Conservation (phyloP, 2,113 vertebrate genomes). For the Cercocebus atys region DNA sequence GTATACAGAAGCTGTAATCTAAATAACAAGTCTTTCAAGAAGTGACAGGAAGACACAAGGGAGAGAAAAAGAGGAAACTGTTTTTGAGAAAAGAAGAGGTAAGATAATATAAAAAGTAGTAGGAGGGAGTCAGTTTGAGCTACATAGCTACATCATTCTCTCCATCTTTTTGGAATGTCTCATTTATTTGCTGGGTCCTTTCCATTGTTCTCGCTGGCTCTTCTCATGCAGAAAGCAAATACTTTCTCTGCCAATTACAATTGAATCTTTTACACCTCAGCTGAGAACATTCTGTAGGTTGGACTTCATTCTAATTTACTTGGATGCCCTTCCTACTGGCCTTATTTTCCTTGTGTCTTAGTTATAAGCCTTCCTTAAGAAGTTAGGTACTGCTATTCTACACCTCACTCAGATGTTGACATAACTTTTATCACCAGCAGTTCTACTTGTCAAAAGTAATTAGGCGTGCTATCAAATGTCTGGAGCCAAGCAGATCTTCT, state of each 20-base stretch:
- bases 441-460: slow-evolving; percentile 49
- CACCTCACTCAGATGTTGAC: slow-evolving; percentile 43
- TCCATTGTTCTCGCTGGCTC: slow-evolving; percentile 58
- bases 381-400: slow-evolving; percentile 7
- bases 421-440: slow-evolving; percentile 53
- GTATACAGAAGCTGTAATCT: neutral
- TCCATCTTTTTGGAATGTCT: neutral
- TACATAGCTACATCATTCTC: neutral
- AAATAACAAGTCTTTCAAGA: neutral
- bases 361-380: slow-evolving; percentile 9
- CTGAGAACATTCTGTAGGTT: slow-evolving; percentile 57
- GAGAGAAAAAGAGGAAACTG: neutral
- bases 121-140: neutral
- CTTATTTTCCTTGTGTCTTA: slow-evolving; percentile 44
- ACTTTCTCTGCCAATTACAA: slow-evolving; percentile 56
- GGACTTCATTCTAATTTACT: slow-evolving; percentile 26
- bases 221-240: slow-evolving; percentile 62
- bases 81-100: neutral
- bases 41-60: slow-evolving; percentile 4
- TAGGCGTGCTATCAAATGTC: neutral
- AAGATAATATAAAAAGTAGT: neutral
- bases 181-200: neutral
- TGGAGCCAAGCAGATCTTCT: slow-evolving; percentile 12
- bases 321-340: slow-evolving; percentile 43
- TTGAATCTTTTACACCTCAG: slow-evolving; percentile 57